Base-by-base conservation (phyloP, 2,113 vertebrate genomes). In the Balaeniceps rex region DNA sequence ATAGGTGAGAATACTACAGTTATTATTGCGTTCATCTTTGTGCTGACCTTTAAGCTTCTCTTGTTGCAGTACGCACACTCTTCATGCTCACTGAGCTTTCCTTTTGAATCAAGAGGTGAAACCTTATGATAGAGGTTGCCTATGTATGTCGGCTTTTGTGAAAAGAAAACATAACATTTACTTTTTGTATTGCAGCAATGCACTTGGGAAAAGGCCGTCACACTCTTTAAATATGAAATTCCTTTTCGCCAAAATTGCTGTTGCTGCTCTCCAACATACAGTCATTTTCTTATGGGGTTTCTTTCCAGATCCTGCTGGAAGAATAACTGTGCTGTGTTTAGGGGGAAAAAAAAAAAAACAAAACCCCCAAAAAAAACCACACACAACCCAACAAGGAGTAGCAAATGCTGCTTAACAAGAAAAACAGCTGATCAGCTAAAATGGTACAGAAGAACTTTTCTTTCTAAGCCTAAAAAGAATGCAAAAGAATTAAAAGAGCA, bases 91-190 rank as follows among this genome's bases (percentile, higher is more conserved):
- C 16, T 83, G 64, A 51, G 69, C 69, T 89, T 86, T 60, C 18
- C 51, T 91, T 95, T 47, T 24, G 87, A 88, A 94, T 78, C 42
- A 86, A 90, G 79, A 95, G 83, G 88, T 77, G 79, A 94, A 90
- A 72, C 44, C 29, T 68, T 54, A 87, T 36, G 34, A 85, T 38
- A 82, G 54, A 86, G 52, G 44, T 66, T 91, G 58, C 34, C 60
- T 46, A 72, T 8, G 46, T 23, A 31, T 21, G 40, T 65, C 68
- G 44, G 52, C 68, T 80, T 93, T 69, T 74, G 82, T 47, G 6
- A 95, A 90, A 69, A 92, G 31, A 92, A 92, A 97, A 92, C 14
- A 47, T 85, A 93, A 91, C 60, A 91, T 95, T 97, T 96, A 80
- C 33, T 95, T 96, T 79, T 94, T 83, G 44, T 83, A 54, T 68